Conservation (phyloP, 2,888 invertebrate species). For the Cataglyphis cursor region DNA sequence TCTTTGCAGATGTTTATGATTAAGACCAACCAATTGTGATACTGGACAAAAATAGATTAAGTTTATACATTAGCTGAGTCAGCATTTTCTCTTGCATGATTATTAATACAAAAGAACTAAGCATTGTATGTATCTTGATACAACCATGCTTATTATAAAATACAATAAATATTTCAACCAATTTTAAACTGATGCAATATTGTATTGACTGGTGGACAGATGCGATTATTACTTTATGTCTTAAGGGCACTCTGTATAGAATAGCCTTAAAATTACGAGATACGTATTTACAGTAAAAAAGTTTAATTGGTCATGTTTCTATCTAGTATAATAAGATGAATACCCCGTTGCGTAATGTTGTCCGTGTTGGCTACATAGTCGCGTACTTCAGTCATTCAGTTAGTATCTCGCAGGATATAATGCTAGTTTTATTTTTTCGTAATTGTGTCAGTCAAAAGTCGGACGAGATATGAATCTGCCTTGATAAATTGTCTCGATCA, state of each 20-base stretch:
- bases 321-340: conserved; percentile 82
- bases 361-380: conserved; percentile 82
- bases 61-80: conserved; percentile 9
- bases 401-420: conserved; percentile 81
- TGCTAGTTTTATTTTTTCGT: conserved; percentile 72
- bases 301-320: conserved; percentile 85
- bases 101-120: conserved; percentile 3
- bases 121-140: not conserved
- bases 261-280: conserved; percentile 85
- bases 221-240: conserved; percentile 59
- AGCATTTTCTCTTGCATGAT: conserved; percentile 1
- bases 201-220: conserved; percentile 20
- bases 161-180: not conserved
- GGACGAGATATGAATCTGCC: conserved; percentile 70
- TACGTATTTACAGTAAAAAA: conserved; percentile 87
- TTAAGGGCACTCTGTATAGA: conserved; percentile 84
- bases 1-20: conserved; percentile 37
- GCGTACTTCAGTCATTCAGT: conserved; percentile 82
- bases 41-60: conserved; percentile 1
- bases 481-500: conserved; percentile 72
- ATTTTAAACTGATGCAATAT: conserved; percentile 25
- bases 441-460: conserved; percentile 81
- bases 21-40: conserved; percentile 4
- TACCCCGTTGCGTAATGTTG: conserved; percentile 84
- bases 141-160: conserved; percentile 10